phyloP scores from a whole-genome alignment of 2,888 invertebrate genomes.

The Drosophila neoperkinsi region DNA sequence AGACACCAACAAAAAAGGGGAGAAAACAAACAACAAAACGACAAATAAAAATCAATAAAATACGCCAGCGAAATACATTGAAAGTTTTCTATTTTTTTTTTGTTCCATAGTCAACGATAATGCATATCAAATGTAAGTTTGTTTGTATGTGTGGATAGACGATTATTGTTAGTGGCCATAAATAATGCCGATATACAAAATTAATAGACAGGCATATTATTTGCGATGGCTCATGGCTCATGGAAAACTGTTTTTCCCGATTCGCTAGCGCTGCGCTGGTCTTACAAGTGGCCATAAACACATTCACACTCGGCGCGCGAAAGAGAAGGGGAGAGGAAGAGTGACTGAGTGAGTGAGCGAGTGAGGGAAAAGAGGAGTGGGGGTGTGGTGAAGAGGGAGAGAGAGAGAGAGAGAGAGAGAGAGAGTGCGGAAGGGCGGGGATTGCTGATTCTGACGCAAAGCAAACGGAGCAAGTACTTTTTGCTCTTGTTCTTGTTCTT shows the following conservation, averaged over 20 bases:
- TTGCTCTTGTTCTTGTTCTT: slow-evolving; percentile 33
- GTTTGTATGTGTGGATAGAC: slow-evolving; percentile 9
- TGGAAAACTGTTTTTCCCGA: slow-evolving; percentile 33
- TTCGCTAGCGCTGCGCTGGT: slow-evolving; percentile 47
- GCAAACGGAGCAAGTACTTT: slow-evolving; percentile 52
- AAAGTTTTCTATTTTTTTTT: slow-evolving; percentile 11
- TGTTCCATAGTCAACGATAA: slow-evolving; percentile 30
- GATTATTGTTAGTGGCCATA: slow-evolving; percentile 46
- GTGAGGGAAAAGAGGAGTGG: background rate
- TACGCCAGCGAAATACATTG: slow-evolving; percentile 33
- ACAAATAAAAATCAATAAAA: slow-evolving; percentile 51
- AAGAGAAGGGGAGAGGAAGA: slow-evolving; percentile 4
- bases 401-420: slow-evolving; percentile 8
- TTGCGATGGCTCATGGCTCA: slow-evolving; percentile 22
- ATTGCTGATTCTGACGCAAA: slow-evolving; percentile 65
- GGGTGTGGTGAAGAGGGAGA: slow-evolving; percentile 4
- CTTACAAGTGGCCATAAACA: slow-evolving; percentile 80
- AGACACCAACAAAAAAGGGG: slow-evolving; percentile 14
- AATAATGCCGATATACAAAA: slow-evolving; percentile 53
- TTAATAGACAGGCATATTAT: slow-evolving; percentile 35
- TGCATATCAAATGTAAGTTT: slow-evolving; percentile 30
- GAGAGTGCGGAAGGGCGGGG: slow-evolving; percentile 23
- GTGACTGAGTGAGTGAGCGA: background rate
- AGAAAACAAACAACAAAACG: slow-evolving; percentile 21
- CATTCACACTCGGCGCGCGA: slow-evolving; percentile 30